Base-by-base conservation (phyloP, 2,888 invertebrate genomes). In the Smittia sp. region DNA sequence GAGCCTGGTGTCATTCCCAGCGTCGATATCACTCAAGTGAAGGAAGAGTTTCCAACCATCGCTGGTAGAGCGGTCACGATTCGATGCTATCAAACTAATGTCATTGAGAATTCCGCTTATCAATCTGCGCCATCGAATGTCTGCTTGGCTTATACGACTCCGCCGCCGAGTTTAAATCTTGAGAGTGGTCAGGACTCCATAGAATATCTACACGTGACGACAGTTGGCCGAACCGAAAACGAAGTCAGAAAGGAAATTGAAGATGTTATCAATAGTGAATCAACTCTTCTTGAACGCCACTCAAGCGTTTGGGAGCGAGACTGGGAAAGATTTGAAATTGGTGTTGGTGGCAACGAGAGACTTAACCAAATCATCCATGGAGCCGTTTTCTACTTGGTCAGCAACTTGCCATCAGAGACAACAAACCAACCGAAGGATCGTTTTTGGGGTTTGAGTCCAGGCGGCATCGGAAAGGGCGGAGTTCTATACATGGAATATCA, bases 371-470 rank as follows among this genome's bases (percentile, higher is more conserved):
- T 83, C 75, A 84, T 86, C 0, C 85, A 85, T 74, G 86, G 85
- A 0, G 85, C 86, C 62, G 85, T 87, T 80, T 88, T 86, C 77
- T 87, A 86, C 76, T 82, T 85, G 75, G 80, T 85, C 65, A 87
- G 85, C 75, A 85, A 87, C 0, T 77, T 88, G 75, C 87, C 87
- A 0, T 83, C 87, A 0, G 80, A 82, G 7, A 75, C 81, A 7
- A 83, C 85, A 0, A 80, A 84, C 76, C 85, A 85, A 66, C 80
- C 81, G 0, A 79, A 81, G 0, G 83, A 81, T 20, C 78, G 80
- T 0, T 88, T 81, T 78, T 87, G 79, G 72, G 87, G 87, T 0
- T 80, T 87, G 4, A 87, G 87, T 77, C 87, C 88, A 0, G 85
- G 85, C 0, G 86, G 88, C 0, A 78, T 88, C 11, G 86, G 86